phyloP scores from a whole-genome alignment of 2,888 invertebrate species.

The Noctua janthina region DNA sequence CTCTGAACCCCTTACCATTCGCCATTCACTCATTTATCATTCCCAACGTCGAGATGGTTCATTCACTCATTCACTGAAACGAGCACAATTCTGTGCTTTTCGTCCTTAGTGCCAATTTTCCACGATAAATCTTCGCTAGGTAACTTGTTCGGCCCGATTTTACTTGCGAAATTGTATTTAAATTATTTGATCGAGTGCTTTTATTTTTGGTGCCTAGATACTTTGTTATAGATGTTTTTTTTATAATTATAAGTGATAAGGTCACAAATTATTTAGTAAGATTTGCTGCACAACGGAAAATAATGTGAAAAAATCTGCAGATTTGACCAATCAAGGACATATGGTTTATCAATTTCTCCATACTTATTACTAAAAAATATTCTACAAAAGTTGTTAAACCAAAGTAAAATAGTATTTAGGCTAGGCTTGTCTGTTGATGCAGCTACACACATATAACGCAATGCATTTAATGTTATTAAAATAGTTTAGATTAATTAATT shows the following conservation, averaged over 20 bases:
- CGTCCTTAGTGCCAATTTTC: constrained; percentile 35
- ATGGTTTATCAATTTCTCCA: neutral
- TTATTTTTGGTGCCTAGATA: neutral
- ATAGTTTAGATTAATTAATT: constrained; percentile 22
- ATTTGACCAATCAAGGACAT: no score
- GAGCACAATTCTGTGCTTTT: constrained; percentile 37
- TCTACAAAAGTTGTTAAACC: neutral
- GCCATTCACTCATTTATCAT: constrained; percentile 54
- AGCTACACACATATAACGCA: constrained; percentile 8
- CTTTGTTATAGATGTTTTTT: neutral
- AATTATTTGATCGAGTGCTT: constrained; percentile 23
- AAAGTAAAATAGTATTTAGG: neutral
- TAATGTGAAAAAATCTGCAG: no score
- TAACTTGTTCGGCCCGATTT: constrained; percentile 19
- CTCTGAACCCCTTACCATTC: constrained; percentile 44
- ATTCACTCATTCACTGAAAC: constrained; percentile 47
- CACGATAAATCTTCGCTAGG: constrained; percentile 44
- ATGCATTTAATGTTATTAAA: constrained; percentile 14
- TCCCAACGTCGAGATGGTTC: constrained; percentile 43
- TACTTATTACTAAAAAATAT: neutral
- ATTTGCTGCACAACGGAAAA: neutral
- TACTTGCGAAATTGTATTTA: constrained; percentile 6
- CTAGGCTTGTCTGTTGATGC: neutral
- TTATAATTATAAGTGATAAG: neutral
- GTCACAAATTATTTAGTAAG: neutral